Base-by-base conservation (phyloP, 2,113 vertebrate species). In the Chloebia gouldiae region DNA sequence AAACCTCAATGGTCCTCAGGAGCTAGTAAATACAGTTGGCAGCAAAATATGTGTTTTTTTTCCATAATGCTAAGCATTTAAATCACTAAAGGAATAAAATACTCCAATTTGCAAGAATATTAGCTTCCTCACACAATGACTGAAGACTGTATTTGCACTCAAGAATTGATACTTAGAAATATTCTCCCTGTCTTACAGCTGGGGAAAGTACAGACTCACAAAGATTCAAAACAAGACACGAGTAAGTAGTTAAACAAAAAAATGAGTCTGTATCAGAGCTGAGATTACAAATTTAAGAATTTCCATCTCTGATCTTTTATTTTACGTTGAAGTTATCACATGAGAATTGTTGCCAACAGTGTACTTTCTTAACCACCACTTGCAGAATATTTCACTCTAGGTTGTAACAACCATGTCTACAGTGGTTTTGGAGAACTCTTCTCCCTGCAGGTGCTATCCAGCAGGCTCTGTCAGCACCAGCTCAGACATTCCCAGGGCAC, bases 401-500 rank as follows among this genome's bases (percentile, higher is more conserved):
- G 42, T 18, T 42, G 27, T 65, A 84, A 40, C 21, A 30, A 70
- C 47, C 7, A 30, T 3, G 33, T 54, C 20, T 53, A 22, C 9
- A 9, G 23, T 54, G 61, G 17, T 81, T 78, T 28, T 51, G 37
- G n/a, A 45, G 13, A 69, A 15, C 56, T 77, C 19, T 22, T 49
- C 25, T 17, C 45, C 27, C 47, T 35, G 7, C 30, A 13, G 3
- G 5, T 33, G 31, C 50, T 20, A 3, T 10, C 17, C 14, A 33
- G 1, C n/a, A 76, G 70, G 50, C 37, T 49, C 6, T 1, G 57
- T 19, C 56, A 88, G 57, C 60, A 49, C 16, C 77, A 71, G 8
- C n/a, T n/a, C 51, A 59, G 66, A 47, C 25, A 50, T 1, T 57
- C 33, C 22, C 56, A 75, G 39, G 1, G 20, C 0, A 0, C 28